Conservation (phyloP, 2,797 vertebrate genomes). For the Poeciliopsis turneri region DNA sequence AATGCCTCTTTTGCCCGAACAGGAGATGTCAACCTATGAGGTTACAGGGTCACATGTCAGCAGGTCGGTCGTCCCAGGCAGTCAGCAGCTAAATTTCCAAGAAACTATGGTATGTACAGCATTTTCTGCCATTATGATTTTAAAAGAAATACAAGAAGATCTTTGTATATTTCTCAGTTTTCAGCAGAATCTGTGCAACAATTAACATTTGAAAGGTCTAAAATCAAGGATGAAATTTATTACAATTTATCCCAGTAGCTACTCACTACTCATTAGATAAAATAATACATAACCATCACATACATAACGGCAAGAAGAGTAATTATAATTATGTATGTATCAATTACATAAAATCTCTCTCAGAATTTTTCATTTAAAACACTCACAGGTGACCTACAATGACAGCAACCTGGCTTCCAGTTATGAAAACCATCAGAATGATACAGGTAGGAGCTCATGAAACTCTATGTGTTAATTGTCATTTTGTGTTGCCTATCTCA, state of each 20-base stretch:
- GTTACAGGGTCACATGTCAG: conserved; percentile 72
- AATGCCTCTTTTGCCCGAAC: conserved; percentile 44
- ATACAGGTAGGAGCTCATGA: conserved; percentile 63
- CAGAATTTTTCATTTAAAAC: conserved; percentile 7
- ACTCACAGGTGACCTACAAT: conserved; percentile 66
- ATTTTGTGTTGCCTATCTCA: background rate
- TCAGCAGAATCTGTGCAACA: background rate
- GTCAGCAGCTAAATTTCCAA: conserved; percentile 77
- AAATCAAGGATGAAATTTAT: background rate
- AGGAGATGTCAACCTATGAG: conserved; percentile 84
- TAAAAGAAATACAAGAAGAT: background rate
- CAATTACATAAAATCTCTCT: conserved; percentile 11
- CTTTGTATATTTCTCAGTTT: background rate
- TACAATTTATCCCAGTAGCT: background rate
- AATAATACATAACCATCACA: no score
- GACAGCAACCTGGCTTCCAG: conserved; percentile 61
- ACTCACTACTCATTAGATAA: background rate
- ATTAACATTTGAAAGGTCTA: background rate
- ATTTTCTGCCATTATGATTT: conserved; percentile 8
- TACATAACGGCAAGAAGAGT: background rate
- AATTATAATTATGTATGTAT: background rate
- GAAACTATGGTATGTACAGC: conserved; percentile 81
- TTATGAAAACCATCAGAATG: conserved; percentile 78
- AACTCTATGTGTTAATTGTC: background rate
- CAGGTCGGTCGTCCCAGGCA: conserved; percentile 76